These are phyloP conservation scores for Entelurus aequoreus DNA, from an alignment of 2,113 vertebrate genomes.

Conservation along the genomic window DNA sequence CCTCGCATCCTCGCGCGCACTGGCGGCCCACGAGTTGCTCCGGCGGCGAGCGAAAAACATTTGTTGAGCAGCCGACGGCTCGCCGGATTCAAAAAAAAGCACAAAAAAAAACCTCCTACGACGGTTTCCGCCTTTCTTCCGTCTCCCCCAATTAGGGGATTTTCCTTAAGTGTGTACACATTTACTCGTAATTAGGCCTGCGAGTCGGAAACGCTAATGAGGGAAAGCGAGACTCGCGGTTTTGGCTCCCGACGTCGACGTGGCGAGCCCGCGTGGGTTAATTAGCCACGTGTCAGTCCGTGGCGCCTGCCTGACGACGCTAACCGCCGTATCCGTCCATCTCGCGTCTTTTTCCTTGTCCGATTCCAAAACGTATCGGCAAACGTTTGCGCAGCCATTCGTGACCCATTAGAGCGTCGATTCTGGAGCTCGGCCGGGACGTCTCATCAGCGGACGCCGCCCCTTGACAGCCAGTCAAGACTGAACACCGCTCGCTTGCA, in stretches of 20 bases:
- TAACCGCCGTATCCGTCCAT: conserved; percentile 30
- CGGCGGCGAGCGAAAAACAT: conserved; percentile 48
- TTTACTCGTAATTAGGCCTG: conserved; percentile 55
- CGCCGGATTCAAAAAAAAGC: conserved; percentile 32
- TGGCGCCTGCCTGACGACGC: conserved; percentile 22
- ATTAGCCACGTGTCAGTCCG: conserved; percentile 45
- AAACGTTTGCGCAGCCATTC: conserved; percentile 62
- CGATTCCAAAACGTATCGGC: conserved; percentile 63
- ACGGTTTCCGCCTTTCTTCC: conserved; percentile 31
- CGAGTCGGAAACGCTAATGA: conserved; percentile 51
- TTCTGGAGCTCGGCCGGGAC: conserved; percentile 69
- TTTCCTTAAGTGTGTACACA: conserved; percentile 54
- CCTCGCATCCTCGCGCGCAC: conserved; percentile 35
- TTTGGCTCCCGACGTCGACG: conserved; percentile 23
- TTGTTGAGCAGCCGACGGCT: conserved; percentile 42
- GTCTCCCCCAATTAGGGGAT: conserved; percentile 43
- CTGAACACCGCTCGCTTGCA: conserved; percentile 47
- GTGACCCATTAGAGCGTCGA: conserved; percentile 80
- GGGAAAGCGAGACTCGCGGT: conserved; percentile 22
- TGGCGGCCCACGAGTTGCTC: conserved; percentile 45
- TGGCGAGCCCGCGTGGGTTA: conserved; percentile 13
- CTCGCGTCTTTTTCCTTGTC: conserved; percentile 28
- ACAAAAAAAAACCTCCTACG: conserved; percentile 39
- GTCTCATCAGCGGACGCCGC: conserved; percentile 61
- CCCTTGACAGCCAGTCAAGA: conserved; percentile 61